phyloP scores from a whole-genome alignment of 2,113 vertebrate species.

The Microcebus murinus region DNA sequence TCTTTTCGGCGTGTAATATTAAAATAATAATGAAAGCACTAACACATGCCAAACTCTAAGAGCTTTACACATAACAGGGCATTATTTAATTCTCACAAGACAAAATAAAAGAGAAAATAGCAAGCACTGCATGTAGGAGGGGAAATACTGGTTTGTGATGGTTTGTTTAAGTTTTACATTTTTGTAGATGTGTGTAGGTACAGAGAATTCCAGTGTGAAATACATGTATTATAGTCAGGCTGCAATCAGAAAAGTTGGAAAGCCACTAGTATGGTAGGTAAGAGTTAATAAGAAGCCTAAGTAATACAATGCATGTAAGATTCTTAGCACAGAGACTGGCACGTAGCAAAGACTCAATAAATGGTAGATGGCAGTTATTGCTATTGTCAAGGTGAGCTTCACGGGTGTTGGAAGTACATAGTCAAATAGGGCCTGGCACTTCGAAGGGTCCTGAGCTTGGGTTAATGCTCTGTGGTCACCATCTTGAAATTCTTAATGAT shows the following conservation, averaged over 20 bases:
- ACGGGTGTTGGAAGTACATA: fast-evolving
- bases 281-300: neutral
- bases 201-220: neutral
- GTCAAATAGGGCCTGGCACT: neutral
- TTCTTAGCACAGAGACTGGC: neutral
- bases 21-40: neutral
- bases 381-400: neutral
- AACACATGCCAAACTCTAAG: neutral
- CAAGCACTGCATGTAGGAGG: neutral
- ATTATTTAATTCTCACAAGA: neutral
- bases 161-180: neutral
- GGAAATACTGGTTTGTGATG: neutral
- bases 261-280: neutral
- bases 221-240: neutral
- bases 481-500: no score
- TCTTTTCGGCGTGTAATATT: neutral
- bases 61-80: neutral
- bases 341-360: neutral
- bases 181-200: neutral
- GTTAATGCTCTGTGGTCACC: neutral
- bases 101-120: neutral
- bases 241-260: neutral
- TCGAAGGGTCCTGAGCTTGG: neutral
- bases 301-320: neutral
- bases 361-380: no score